phyloP scores from a whole-genome alignment of 2,888 invertebrate species.

The Eulithis prunata region DNA sequence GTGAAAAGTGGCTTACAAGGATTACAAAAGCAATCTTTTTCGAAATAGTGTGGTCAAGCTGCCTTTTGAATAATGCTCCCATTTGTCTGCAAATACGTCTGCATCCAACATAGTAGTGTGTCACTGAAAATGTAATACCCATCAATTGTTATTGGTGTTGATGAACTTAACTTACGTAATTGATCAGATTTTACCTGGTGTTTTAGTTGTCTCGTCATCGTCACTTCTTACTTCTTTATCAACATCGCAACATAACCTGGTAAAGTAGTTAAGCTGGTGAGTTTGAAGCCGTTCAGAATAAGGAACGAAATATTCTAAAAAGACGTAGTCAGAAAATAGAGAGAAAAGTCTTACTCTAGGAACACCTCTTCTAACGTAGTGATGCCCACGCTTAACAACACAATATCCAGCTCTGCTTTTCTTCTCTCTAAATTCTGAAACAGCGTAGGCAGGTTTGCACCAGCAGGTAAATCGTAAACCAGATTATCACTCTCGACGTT shows the following conservation, averaged over 20 bases:
- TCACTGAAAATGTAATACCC: neutral
- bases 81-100: constrained; percentile 7
- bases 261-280: neutral
- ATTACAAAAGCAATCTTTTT: constrained; percentile 4
- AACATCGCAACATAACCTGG: constrained; percentile 7
- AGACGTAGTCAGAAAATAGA: neutral
- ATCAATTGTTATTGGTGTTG: neutral
- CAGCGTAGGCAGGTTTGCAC: constrained; percentile 13
- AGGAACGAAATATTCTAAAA: neutral
- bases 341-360: constrained; percentile 20
- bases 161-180: neutral
- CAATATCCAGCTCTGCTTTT: constrained; percentile 17
- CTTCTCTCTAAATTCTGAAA: constrained; percentile 22
- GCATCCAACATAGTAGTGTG: neutral
- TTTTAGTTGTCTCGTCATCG: neutral
- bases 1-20: constrained; percentile 10
- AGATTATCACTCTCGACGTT: neutral
- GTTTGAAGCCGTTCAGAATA: neutral
- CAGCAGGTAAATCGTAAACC: constrained; percentile 15
- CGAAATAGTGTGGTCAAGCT: constrained; percentile 14
- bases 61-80: constrained; percentile 13
- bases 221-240: constrained; percentile 1
- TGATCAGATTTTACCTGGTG: constrained; percentile 8
- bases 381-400: constrained; percentile 15
- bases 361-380: constrained; percentile 30